These are phyloP conservation scores for Corythucha ciliata DNA, from an alignment of 2,888 invertebrate species.

Conservation along the genomic window DNA sequence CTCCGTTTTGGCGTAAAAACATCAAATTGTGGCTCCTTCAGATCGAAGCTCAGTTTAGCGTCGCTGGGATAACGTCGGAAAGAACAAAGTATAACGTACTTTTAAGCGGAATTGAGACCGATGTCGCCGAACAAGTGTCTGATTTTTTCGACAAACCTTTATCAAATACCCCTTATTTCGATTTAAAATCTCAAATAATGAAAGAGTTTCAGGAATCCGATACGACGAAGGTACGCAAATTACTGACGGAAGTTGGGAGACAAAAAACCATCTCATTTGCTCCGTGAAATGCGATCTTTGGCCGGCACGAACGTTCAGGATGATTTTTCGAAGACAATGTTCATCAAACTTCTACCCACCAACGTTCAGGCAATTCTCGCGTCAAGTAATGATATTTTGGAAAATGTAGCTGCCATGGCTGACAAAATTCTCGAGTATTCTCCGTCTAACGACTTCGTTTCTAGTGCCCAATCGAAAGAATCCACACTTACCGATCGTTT, in stretches of 20 bases:
- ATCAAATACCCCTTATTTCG: conserved; percentile 23
- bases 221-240: conserved; percentile 26
- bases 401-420: conserved; percentile 8
- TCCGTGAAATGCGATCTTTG: conserved; percentile 16
- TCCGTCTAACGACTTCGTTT: no score
- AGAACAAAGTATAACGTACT: conserved; percentile 34
- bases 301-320: conserved; percentile 9
- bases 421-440: conserved; percentile 13
- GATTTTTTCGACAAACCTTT: conserved; percentile 33
- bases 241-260: conserved; percentile 11
- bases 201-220: conserved; percentile 33
- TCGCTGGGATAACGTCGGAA: conserved; percentile 30
- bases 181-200: conserved; percentile 32
- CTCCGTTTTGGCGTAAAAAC: conserved; percentile 32
- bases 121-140: conserved; percentile 33
- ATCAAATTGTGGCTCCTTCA: conserved; percentile 35
- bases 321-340: conserved; percentile 12
- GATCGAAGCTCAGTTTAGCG: conserved; percentile 33
- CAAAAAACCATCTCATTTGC: conserved; percentile 9
- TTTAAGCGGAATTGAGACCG: conserved; percentile 34
- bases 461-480: no score
- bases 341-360: conserved; percentile 5
- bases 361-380: conserved; percentile 6
- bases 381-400: not conserved
- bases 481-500: no score